Base-by-base conservation (phyloP, 2,888 invertebrate species). In the Lapara coniferarum region DNA sequence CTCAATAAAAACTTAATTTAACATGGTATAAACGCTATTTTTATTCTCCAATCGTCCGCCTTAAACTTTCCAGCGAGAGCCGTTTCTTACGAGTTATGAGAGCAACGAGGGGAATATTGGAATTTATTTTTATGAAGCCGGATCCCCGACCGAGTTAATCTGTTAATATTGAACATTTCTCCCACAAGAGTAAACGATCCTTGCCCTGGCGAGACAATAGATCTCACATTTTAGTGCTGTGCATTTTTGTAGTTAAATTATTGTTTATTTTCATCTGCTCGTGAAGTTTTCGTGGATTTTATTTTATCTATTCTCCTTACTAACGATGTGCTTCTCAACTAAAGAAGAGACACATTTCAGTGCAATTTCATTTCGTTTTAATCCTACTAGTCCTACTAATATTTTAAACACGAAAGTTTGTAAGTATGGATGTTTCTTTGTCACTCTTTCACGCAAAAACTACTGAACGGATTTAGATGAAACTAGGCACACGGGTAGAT, bases 81-180 rank as follows among this genome's bases (percentile, higher is more conserved):
- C 86, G 85, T 89, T 90, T 86, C 89, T 88, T 88, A 82, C 83
- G 84, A 89, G 87, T 90, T 91, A 90, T 89, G 89, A 89, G 87
- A 87, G 88, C 85, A 88, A 85, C 86, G 88, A 85, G 88, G 86
- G 86, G 87, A 87, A 89, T 89, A 89, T 89, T 89, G 88, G 89
- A 89, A 89, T 89, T 89, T 89, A 89, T 89, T 89, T 89, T 89
- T 89, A 89, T 88, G 88, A 89, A 89, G 87, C 87, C 76, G 80
- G 85, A 85, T 86, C 85, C 85, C 86, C 88, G 79, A 85, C 86
- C 85, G 85, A 88, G 89, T 87, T 89, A 89, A 89, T 89, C 89
- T 89, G 89, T 89, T 91, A 90, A 91, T 91, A 91, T 91, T 90
- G 89, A 87, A 87, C 87, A 88, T 89, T 89, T 84, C 83, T 80